phyloP scores from a whole-genome alignment of 2,888 invertebrate genomes.

The Xestoiulus laeticollis region DNA sequence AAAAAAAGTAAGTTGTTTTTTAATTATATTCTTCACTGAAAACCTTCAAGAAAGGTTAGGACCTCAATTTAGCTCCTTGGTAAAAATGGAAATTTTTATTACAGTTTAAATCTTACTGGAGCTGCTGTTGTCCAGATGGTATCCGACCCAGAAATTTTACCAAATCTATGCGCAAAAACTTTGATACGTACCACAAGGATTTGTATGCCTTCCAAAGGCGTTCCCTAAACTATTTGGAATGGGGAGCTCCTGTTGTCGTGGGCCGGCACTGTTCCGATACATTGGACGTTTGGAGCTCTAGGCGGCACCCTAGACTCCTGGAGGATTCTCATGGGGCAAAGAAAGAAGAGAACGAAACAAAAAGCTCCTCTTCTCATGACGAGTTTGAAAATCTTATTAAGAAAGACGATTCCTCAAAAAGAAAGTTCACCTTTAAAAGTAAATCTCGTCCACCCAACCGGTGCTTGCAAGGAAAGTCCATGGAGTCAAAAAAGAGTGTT shows the following conservation, averaged over 20 bases:
- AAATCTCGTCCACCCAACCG: background rate
- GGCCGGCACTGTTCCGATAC: background rate
- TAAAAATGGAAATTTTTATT: background rate
- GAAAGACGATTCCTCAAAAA: background rate
- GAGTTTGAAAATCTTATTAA: background rate
- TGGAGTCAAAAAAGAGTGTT: background rate
- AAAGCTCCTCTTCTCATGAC: background rate
- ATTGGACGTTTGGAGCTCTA: background rate
- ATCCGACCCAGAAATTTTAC: background rate
- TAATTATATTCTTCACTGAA: background rate
- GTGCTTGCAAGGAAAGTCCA: background rate
- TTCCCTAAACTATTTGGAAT: background rate
- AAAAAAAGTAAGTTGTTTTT: background rate
- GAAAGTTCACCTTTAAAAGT: background rate
- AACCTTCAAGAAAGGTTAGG: background rate
- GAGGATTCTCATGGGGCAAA: background rate
- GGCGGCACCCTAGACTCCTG: background rate
- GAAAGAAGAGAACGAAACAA: background rate
- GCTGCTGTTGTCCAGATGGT: background rate
- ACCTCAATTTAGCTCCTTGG: too few species aligned
- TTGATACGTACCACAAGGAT: background rate
- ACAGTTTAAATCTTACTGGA: background rate
- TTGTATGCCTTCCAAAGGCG: background rate
- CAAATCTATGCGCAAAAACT: background rate
- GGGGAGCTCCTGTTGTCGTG: slow-evolving; percentile 30